Percentiles rank a stretch among this genome's conserved stretches.
These are phyloP conservation scores for Oreochromis niloticus DNA, from an alignment of 2,113 vertebrate species.

Conservation along the genomic window DNA sequence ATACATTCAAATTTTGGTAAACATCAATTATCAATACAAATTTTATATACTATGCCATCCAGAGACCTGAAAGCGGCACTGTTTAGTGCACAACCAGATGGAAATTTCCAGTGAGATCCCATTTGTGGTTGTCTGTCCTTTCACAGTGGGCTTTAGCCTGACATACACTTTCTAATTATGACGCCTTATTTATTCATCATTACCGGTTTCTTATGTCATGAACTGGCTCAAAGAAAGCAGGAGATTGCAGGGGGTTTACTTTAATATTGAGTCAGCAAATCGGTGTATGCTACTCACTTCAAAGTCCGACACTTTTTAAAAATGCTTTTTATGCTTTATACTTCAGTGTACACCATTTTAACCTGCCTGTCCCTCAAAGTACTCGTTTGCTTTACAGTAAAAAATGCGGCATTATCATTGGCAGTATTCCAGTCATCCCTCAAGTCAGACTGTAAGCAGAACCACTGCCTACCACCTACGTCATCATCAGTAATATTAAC, in stretches of 20 bases:
- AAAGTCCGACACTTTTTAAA: background rate
- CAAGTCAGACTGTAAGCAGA: background rate
- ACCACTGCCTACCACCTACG: background rate
- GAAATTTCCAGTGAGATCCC: background rate
- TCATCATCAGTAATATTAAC: rapidly evolving
- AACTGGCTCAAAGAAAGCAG: background rate
- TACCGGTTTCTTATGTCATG: background rate
- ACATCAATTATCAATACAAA: background rate
- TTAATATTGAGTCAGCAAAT: background rate
- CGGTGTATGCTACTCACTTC: rapidly evolving
- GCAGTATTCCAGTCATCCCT: background rate
- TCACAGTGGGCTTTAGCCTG: background rate
- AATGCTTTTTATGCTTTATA: background rate
- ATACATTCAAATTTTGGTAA: background rate
- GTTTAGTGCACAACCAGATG: background rate
- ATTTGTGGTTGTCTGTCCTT: background rate
- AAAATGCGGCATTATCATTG: rapidly evolving
- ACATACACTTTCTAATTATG: background rate
- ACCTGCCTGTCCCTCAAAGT: background rate
- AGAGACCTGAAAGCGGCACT: background rate
- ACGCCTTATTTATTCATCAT: rapidly evolving
- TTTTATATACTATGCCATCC: rapidly evolving
- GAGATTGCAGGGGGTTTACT: rapidly evolving
- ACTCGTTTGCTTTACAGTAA: background rate
- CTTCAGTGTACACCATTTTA: background rate